phyloP scores from a whole-genome alignment of 1,140 invertebrate genomes.

The Hyphantria cunea region DNA sequence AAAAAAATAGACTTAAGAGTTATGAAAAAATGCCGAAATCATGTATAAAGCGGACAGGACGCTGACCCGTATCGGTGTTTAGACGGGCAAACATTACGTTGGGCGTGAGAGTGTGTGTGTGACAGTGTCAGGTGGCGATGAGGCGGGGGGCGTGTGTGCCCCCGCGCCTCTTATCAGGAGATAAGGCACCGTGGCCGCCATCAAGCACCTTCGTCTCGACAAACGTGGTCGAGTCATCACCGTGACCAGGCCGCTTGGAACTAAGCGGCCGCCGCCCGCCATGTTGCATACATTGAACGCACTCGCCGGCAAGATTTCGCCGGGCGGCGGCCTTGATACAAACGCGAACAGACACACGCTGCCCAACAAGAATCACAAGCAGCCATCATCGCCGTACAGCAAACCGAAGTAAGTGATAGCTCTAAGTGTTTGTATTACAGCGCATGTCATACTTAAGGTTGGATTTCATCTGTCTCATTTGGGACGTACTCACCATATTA shows the following conservation, averaged over 20 bases:
- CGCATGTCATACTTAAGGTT: no score
- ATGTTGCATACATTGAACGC: slow-evolving; percentile 91
- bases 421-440: slow-evolving; percentile 2
- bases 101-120: slow-evolving; percentile 43
- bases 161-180: slow-evolving; percentile 75
- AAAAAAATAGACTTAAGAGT: slow-evolving; percentile 28
- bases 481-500: no score
- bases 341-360: slow-evolving; percentile 83
- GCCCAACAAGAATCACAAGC: slow-evolving; percentile 82
- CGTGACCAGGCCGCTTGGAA: slow-evolving; percentile 71
- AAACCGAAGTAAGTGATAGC: slow-evolving; percentile 77
- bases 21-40: slow-evolving; percentile 50
- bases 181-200: slow-evolving; percentile 64
- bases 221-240: slow-evolving; percentile 60
- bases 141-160: slow-evolving; percentile 69
- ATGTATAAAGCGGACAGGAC: slow-evolving; percentile 71
- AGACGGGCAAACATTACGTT: slow-evolving; percentile 46
- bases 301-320: slow-evolving; percentile 91
- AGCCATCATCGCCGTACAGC: slow-evolving; percentile 67
- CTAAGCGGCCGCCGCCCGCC: slow-evolving; percentile 76
- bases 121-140: slow-evolving; percentile 72
- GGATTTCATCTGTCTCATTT: no score
- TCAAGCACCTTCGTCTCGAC: slow-evolving; percentile 50
- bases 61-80: slow-evolving; percentile 56
- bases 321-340: slow-evolving; percentile 83